Evolutionary conservation across 2,113 vertebrate species (phyloP).

Genomic region (Falcunculus frontatus): DNA sequence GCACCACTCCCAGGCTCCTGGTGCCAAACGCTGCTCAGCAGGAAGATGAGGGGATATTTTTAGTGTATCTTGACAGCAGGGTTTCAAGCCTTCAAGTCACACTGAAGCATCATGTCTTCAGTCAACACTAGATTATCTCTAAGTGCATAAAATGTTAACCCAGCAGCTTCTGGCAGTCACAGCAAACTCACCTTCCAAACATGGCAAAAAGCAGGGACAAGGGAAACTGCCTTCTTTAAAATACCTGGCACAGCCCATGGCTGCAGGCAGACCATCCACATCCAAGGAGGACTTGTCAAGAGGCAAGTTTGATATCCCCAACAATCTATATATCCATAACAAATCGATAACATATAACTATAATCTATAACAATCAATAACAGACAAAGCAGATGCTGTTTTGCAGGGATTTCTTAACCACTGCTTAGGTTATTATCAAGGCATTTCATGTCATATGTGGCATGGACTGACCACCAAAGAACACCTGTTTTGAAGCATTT

Average conservation of each 20-base stretch:
- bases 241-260: neutral
- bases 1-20: neutral
- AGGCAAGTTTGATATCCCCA: neutral
- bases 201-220: neutral
- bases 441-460: accelerated
- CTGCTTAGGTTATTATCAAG: neutral
- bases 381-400: neutral
- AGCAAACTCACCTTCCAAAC: neutral
- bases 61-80: constrained; percentile 21
- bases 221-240: neutral
- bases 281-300: no score
- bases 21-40: neutral
- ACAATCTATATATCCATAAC: neutral
- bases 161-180: neutral
- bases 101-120: neutral
- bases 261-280: neutral
- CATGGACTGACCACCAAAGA: neutral
- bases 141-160: neutral
- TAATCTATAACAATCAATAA: neutral
- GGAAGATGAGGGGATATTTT: constrained; percentile 13
- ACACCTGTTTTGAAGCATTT: neutral
- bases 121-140: neutral
- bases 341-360: neutral
- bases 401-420: neutral
- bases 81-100: constrained; percentile 30